Percentiles rank a stretch among this genome's conserved stretches.
Evolutionary conservation across 2,797 vertebrate species (phyloP).

Genomic region (Gymnocypris eckloni): DNA sequence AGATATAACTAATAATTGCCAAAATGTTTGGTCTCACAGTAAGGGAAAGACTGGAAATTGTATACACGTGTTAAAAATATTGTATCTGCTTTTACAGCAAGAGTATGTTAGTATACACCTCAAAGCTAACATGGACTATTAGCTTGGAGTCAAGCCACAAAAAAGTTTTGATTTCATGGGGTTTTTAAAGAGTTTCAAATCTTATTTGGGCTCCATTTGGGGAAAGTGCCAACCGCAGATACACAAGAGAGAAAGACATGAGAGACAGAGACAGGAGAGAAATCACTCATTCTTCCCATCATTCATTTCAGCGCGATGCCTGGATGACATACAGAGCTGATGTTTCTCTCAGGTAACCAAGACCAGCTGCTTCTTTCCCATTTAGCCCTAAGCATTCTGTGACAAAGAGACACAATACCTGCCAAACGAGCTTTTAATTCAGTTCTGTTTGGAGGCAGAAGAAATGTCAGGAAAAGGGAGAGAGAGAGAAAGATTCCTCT

Average conservation of each 20-base stretch:
- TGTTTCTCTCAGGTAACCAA: slow-evolving; percentile 45
- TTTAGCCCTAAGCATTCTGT: slow-evolving; percentile 28
- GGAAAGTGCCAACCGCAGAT: background rate
- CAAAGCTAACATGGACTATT: slow-evolving; percentile 17
- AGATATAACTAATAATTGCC: background rate
- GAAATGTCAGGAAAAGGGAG: slow-evolving; percentile 31
- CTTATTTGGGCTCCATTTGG: slow-evolving; percentile 13
- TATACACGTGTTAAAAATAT: background rate
- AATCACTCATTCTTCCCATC: background rate
- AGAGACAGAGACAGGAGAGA: background rate
- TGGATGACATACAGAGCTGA: slow-evolving; percentile 8
- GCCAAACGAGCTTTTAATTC: slow-evolving; percentile 46
- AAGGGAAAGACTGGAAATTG: background rate
- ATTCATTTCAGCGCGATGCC: background rate
- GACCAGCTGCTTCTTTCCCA: slow-evolving; percentile 39
- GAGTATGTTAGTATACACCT: background rate
- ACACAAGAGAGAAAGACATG: background rate
- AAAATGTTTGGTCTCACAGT: background rate
- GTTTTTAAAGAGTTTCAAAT: slow-evolving; percentile 4
- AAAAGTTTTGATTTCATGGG: background rate
- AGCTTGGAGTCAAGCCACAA: background rate
- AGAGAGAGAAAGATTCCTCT: slow-evolving; percentile 20
- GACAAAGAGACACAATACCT: slow-evolving; percentile 44
- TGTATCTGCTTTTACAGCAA: background rate
- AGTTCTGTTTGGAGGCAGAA: slow-evolving; percentile 31